Conservation (phyloP, 2,797 vertebrate genomes). For the Acanthurus lineatus region DNA sequence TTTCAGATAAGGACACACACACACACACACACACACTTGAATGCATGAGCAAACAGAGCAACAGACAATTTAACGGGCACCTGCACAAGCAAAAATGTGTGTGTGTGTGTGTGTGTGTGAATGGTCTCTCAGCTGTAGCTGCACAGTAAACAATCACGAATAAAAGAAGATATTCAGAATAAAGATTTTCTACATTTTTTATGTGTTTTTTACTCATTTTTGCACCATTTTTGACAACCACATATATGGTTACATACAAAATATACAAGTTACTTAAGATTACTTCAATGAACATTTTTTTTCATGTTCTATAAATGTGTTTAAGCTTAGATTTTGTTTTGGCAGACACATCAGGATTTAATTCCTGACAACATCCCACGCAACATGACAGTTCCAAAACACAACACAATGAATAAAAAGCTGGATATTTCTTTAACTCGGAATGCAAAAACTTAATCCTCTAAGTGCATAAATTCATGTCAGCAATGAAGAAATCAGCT, state of each 20-base stretch:
- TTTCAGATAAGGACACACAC: not conserved
- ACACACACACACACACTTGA: not conserved
- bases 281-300: not conserved
- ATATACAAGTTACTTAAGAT: not conserved
- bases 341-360: not conserved
- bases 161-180: not conserved
- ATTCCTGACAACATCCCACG: not conserved
- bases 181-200: fast-evolving
- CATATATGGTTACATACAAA: not conserved
- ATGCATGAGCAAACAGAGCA: slow-evolving; percentile 20
- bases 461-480: not conserved
- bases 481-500: not conserved
- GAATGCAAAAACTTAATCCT: not conserved
- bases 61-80: not conserved
- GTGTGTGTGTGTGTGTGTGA: too few relatives aligned
- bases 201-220: not conserved
- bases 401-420: not conserved
- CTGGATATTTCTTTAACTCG: not conserved
- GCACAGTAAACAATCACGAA: not conserved
- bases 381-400: not conserved
- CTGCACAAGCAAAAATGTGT: not conserved
- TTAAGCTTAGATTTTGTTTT: not conserved
- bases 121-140: not conserved
- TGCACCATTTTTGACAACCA: not conserved
- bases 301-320: not conserved